Percentiles rank a stretch among this genome's conserved stretches.
phyloP scores from a whole-genome alignment of 2,888 invertebrate species.

The Latrodectus elegans region DNA sequence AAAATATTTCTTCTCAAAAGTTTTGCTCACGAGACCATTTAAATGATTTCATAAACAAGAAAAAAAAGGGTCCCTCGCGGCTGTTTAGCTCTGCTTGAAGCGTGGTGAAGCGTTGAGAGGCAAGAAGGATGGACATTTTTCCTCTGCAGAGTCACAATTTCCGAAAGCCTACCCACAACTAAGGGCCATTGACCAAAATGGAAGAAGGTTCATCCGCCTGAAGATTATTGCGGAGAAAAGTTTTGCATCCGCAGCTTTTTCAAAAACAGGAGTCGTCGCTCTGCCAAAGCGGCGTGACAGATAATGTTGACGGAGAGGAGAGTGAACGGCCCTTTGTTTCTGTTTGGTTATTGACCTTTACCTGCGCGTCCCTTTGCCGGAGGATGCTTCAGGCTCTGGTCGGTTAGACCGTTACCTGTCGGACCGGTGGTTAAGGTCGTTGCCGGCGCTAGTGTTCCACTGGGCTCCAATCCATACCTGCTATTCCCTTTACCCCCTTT shows the following conservation, averaged over 20 bases:
- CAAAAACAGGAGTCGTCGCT: slow-evolving; percentile 45
- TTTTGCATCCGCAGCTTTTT: slow-evolving; percentile 39
- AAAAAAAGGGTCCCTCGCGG: not conserved
- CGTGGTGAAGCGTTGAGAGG: slow-evolving; percentile 52
- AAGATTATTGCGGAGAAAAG: slow-evolving; percentile 45
- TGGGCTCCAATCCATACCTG: slow-evolving; percentile 39
- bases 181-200: slow-evolving; percentile 58
- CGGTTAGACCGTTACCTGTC: slow-evolving; percentile 67
- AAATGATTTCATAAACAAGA: too few species aligned
- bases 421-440: slow-evolving; percentile 68
- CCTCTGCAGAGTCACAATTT: not conserved
- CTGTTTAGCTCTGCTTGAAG: slow-evolving; percentile 13
- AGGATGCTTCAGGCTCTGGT: slow-evolving; percentile 23
- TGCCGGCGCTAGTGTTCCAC: slow-evolving; percentile 59
- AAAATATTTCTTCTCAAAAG: too few species aligned
- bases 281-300: slow-evolving; percentile 33
- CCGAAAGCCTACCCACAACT: slow-evolving; percentile 19
- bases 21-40: too few species aligned
- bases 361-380: not conserved
- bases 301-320: slow-evolving; percentile 16
- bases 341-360: slow-evolving; percentile 63
- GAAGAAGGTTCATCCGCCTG: slow-evolving; percentile 41
- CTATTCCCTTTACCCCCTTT: slow-evolving; percentile 58
- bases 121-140: slow-evolving; percentile 49
- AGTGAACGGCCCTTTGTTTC: slow-evolving; percentile 57